Evolutionary conservation across 2,888 invertebrate species (phyloP).

Genomic region (Hipparchia semele): DNA sequence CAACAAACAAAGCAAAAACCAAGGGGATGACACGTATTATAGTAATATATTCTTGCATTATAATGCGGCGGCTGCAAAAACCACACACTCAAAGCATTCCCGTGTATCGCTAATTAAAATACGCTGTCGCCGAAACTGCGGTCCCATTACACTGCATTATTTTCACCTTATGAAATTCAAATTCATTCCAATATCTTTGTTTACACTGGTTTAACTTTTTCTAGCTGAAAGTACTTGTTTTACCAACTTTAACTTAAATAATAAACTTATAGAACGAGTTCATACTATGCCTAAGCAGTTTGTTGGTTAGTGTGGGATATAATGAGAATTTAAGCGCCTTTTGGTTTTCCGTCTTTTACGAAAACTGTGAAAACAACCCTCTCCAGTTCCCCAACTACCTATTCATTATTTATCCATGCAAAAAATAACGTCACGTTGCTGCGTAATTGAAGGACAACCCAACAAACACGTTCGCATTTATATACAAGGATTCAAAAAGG

Average conservation of each 20-base stretch:
- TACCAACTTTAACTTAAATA: not conserved
- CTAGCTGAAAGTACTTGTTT: not conserved
- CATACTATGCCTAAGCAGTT: no score
- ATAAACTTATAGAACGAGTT: no score
- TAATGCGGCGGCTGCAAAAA: constrained; percentile 64
- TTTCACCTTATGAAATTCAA: constrained; percentile 65
- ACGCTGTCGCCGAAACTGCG: constrained; percentile 69
- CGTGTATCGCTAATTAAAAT: constrained; percentile 82
- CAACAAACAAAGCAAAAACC: constrained; percentile 16
- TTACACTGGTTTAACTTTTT: not conserved
- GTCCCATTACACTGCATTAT: constrained; percentile 59
- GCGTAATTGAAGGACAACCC: no score
- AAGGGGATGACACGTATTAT: constrained; percentile 15
- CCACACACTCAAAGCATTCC: constrained; percentile 73
- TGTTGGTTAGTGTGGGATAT: no score
- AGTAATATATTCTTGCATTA: constrained; percentile 59
- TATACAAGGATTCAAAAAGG: not conserved
- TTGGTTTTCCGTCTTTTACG: no score
- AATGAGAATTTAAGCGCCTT: no score
- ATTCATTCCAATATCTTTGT: constrained; percentile 46
- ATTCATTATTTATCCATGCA: no score
- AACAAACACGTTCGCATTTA: not conserved
- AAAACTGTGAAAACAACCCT: no score
- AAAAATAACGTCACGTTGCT: no score
- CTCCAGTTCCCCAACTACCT: no score